Base-by-base conservation (phyloP, 2,888 invertebrate species). In the Folsomia manolachei region DNA sequence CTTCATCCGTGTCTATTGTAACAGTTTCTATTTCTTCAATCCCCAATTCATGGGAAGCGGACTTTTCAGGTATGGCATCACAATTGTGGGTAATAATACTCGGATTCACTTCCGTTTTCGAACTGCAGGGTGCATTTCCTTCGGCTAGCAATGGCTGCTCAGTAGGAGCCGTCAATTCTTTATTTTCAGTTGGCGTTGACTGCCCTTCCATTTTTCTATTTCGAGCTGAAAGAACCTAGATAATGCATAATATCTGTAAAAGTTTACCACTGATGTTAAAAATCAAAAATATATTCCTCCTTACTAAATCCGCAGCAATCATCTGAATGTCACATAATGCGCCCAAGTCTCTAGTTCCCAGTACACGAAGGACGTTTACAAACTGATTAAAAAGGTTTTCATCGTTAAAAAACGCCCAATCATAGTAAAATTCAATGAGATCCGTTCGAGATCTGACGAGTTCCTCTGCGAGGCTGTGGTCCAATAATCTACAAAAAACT, bases 371-470 rank as follows among this genome's bases (percentile, higher is more conserved):
- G 63, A 75, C 70, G 24, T 79, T 70, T n/a, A 77, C 23, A 19
- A 81, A 70, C 4, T 72, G 70, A 51, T 76, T 21, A 63, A 76
- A 79, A 14, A 79, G 69, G 24, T n/a, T 26, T n/a, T 77, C 70
- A 27, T 79, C 70, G 14, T 72, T 78, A 23, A 81, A 60, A 72
- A 81, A 81, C 18, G 79, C 79, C 81, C 81, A 81, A 14, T 81
- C 79, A 67, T 76, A 73, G 63, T 81, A 81, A 27, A 77, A 75
- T 23, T 53, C 72, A 56, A 67, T 19, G 19, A 80, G 63, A 52
- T 76, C 74, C 70, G 72, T 56, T 9, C 69, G 70, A 53, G 51
- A 60, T 60, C 23, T n/a, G 25, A 39, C 27, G 23, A 78, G 69
- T n/a, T 67, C 71, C 9, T 52, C 68, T 39, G 63, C 27, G 19